These are phyloP conservation scores for Ephialtes manifestator DNA, from an alignment of 2,888 invertebrate species.

Conservation along the genomic window DNA sequence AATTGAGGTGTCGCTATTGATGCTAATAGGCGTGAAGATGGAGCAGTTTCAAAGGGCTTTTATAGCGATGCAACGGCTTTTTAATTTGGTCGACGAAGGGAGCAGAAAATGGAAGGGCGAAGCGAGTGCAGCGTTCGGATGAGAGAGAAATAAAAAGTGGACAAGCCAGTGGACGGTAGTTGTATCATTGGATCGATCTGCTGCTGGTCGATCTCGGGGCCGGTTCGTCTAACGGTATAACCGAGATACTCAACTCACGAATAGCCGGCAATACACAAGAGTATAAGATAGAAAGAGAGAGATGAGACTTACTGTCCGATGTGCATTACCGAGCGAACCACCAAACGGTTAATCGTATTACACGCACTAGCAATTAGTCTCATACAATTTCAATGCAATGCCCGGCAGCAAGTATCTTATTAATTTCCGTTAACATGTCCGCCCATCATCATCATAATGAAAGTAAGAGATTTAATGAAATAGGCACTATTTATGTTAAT, in stretches of 20 bases:
- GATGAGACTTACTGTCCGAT: not conserved
- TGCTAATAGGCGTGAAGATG: conserved; percentile 8
- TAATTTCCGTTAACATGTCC: conserved; percentile 20
- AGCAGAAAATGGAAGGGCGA: not conserved
- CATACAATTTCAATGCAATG: conserved; percentile 54
- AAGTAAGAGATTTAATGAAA: not conserved
- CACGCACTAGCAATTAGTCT: conserved; percentile 80
- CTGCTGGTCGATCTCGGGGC: conserved; percentile 40
- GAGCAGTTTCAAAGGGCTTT: conserved; percentile 2
- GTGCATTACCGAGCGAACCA: conserved; percentile 44
- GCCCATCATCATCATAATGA: not conserved
- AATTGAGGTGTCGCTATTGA: not conserved
- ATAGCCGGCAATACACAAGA: conserved; percentile 18
- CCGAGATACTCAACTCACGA: conserved; percentile 47
- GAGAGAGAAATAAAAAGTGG: conserved; percentile 46
- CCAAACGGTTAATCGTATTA: conserved; percentile 80
- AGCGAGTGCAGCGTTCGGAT: not conserved
- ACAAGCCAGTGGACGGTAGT: conserved; percentile 49
- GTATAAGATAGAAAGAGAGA: conserved; percentile 13
- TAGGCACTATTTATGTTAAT: not conserved
- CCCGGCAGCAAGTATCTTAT: not conserved
- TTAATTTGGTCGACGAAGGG: conserved; percentile 10
- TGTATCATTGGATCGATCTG: conserved; percentile 70
- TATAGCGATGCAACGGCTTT: not conserved
- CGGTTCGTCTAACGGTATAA: conserved; percentile 63